A percentile compares a stretch with the other conserved stretches of the same genome.
Conservation (phyloP, 2,888 invertebrate genomes). For the Tachystola acroxantha region DNA sequence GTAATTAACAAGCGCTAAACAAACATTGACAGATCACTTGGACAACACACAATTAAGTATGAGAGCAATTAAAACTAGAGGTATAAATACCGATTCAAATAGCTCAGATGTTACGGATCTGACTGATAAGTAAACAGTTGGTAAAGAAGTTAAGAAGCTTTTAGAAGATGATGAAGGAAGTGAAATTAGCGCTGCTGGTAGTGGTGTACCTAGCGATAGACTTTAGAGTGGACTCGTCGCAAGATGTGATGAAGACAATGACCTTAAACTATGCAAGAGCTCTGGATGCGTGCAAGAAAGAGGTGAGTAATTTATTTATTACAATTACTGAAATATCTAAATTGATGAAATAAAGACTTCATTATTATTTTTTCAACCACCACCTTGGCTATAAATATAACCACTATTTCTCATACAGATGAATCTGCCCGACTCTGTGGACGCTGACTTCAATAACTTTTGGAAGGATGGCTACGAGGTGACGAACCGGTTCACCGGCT, state of each 20-base stretch:
- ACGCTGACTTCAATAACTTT: slow-evolving; percentile 42
- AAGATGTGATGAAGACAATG: slow-evolving; percentile 34
- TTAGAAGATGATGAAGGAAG: slow-evolving; percentile 10
- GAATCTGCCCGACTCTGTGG: slow-evolving; percentile 33
- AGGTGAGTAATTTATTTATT: slow-evolving; percentile 31
- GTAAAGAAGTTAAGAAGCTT: background rate
- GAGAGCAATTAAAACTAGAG: background rate
- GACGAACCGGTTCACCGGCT: slow-evolving; percentile 38
- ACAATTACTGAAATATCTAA: too few species aligned
- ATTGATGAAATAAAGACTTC: too few species aligned
- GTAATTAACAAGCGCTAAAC: too few species aligned
- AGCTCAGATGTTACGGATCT: slow-evolving; percentile 1
- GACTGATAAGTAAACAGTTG: background rate
- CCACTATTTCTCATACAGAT: slow-evolving; percentile 24
- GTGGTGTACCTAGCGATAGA: slow-evolving; percentile 18
- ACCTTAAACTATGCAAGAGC: slow-evolving; percentile 32
- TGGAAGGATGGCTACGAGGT: slow-evolving; percentile 43
- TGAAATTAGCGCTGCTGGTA: slow-evolving; percentile 18
- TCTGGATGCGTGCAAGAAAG: slow-evolving; percentile 35
- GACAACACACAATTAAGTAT: background rate
- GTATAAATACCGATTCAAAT: background rate
- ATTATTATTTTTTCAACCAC: too few species aligned
- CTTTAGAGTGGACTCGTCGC: slow-evolving; percentile 25
- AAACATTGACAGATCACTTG: background rate
- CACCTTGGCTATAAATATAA: too few species aligned